These are phyloP conservation scores for Caenorhabditis sp. DNA, from an alignment of 2,888 invertebrate genomes.

Conservation along the genomic window DNA sequence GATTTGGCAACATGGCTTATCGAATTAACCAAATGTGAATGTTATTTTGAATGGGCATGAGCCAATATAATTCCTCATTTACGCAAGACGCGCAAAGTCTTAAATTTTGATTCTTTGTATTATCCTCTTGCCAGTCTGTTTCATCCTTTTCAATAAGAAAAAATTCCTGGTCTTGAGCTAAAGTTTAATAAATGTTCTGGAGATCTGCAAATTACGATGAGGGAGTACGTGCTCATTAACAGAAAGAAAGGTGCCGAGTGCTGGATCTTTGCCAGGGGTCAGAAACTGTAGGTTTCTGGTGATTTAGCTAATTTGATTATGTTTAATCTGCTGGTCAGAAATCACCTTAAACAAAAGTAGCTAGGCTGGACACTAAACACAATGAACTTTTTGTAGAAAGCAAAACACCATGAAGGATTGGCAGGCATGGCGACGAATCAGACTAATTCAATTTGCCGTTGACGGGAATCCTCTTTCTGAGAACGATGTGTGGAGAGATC, in stretches of 20 bases:
- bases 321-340: no score
- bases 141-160: slow-evolving; percentile 20
- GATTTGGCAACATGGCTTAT: slow-evolving; percentile 59
- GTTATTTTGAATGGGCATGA: slow-evolving; percentile 41
- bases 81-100: slow-evolving; percentile 33
- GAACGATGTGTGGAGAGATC: slow-evolving; percentile 26
- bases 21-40: slow-evolving; percentile 42
- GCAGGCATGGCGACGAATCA: slow-evolving; percentile 28
- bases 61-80: slow-evolving; percentile 44
- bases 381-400: neutral
- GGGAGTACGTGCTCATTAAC: slow-evolving; percentile 29
- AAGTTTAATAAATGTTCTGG: slow-evolving; percentile 15
- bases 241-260: slow-evolving; percentile 16
- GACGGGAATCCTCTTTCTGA: slow-evolving; percentile 15
- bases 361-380: no score
- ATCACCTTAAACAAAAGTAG: no score
- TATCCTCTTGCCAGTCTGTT: no score
- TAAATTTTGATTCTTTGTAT: slow-evolving; percentile 37
- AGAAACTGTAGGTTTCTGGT: no score
- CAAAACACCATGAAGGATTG: slow-evolving; percentile 25
- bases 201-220: slow-evolving; percentile 34
- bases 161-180: slow-evolving; percentile 1
- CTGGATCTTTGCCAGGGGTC: no score
- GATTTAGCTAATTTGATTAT: no score
- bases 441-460: slow-evolving; percentile 40